Evolutionary conservation across 37 sponge, comb jelly and placozoan species (phyloP), one percentile per base, ranked within the genome.

Genomic region (Amphimedon queenslandica): DNA sequence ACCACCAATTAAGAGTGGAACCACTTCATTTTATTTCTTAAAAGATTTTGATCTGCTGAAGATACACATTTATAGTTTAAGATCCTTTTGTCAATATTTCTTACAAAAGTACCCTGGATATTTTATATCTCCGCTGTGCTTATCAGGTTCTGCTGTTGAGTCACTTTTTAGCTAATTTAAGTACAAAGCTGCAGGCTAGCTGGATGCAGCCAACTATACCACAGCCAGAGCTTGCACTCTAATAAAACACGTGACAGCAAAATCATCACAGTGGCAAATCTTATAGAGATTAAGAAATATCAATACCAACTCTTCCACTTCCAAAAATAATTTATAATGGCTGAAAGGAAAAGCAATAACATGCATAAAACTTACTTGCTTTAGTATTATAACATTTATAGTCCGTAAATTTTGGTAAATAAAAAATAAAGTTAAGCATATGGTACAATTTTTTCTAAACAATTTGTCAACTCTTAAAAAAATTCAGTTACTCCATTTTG

Each of bases 71-170:
- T 76, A 51, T 42, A 56, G 77, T 21, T 64, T 76, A 33, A 4
- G 8, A 21, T 66, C 42, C 23, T 51, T 76, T 20, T 64, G 66
- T 35, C 16, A 40, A 43, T 31, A 64, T 32, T 66, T 64, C 30
- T 23, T 51, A 42, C 20, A n/a, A 41, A 34, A 25, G 29, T 29
- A 76, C 57, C 66, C 77, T 5, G 55, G 53, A 64, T 66, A 76
- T 32, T 63, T 35, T 64, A 39, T 76, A 23, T 28, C 20, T 35
- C 66, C 67, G 23, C 34, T 76, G 1, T 36, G 77, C 10, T 2
- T 76, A 1, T 51, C 34, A 28, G 77, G 77, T 42, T 38, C 42
- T 40, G 77, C 77, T 13, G 53, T 76, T 5, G 77, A 76, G 43
- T 66, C 35, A 30, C 37, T 76, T 32, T 65, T 76, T 42, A 42